Percentiles rank a stretch among this genome's conserved stretches.
phyloP scores from a whole-genome alignment of 2,797 vertebrate genomes.

The Glossophaga mutica region DNA sequence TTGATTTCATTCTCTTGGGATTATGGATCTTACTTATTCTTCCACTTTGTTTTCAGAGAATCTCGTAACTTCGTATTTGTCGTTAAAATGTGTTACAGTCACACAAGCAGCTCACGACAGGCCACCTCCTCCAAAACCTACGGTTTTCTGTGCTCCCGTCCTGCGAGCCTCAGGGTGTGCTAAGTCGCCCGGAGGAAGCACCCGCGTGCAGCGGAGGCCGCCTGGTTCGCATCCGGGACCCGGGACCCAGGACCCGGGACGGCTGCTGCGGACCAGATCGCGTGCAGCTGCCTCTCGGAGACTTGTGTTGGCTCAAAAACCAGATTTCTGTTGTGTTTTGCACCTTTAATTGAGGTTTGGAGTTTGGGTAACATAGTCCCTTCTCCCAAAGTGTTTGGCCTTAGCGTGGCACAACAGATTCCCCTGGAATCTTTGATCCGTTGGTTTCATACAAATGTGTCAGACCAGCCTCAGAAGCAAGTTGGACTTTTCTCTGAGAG shows the following conservation, averaged over 20 bases:
- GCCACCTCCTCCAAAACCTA: background rate
- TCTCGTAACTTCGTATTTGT: background rate
- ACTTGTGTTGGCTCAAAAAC: background rate
- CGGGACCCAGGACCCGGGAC: background rate
- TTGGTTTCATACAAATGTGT: background rate
- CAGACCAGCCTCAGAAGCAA: background rate
- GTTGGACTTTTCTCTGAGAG: background rate
- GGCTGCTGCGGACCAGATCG: background rate
- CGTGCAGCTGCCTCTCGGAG: background rate
- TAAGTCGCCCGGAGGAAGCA: background rate
- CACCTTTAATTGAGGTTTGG: conserved; percentile 30
- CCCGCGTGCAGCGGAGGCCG: background rate
- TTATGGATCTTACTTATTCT: conserved; percentile 8
- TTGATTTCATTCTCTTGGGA: background rate
- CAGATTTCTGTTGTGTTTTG: conserved; percentile 24
- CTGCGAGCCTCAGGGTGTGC: background rate
- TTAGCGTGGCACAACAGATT: background rate
- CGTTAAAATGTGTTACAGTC: background rate
- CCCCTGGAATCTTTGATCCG: background rate
- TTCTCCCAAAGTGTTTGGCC: background rate
- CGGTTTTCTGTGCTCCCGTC: background rate
- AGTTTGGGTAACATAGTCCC: conserved; percentile 4
- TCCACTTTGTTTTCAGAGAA: background rate
- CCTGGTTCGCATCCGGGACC: background rate
- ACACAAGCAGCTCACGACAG: background rate